A percentile compares a stretch with the other conserved stretches of the same genome.
Conservation (phyloP, 2,888 invertebrate genomes). For the Temnothorax rugatulus region DNA sequence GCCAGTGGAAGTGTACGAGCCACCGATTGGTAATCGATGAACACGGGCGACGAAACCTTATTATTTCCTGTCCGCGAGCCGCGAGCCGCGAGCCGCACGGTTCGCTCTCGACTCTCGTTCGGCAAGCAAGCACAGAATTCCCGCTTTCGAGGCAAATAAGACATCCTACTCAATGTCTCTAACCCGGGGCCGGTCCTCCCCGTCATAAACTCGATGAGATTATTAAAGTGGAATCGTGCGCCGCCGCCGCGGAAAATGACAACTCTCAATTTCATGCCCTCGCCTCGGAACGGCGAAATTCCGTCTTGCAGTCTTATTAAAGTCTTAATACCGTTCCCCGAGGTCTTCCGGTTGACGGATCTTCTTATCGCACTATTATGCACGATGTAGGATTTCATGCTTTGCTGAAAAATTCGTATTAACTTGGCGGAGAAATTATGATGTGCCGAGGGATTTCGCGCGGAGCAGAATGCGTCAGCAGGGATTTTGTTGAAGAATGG, state of each 20-base stretch:
- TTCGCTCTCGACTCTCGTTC: constrained; percentile 12
- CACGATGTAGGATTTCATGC: neutral
- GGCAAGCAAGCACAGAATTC: constrained; percentile 16
- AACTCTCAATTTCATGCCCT: constrained; percentile 24
- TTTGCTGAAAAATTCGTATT: constrained; percentile 23
- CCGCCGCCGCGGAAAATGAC: neutral
- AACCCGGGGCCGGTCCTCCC: neutral
- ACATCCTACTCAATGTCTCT: constrained; percentile 24
- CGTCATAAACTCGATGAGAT: constrained; percentile 37
- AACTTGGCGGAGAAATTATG: neutral
- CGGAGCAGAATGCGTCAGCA: neutral
- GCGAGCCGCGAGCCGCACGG: neutral
- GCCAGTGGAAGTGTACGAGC: neutral
- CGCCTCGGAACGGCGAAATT: constrained; percentile 15
- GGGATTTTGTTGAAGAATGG: constrained; percentile 6
- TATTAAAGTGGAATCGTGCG: constrained; percentile 45
- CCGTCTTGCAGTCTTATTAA: neutral
- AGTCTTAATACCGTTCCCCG: neutral
- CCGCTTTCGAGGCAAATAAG: constrained; percentile 36
- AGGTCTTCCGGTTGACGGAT: neutral
- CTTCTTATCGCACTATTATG: neutral
- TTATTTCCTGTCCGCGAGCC: constrained; percentile 33
- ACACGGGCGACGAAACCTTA: constrained; percentile 35
- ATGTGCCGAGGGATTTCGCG: neutral
- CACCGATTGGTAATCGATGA: constrained; percentile 42